A percentile compares a stretch with the other conserved stretches of the same genome.
These are phyloP conservation scores for Cacoxenus indagator DNA, from an alignment of 2,888 invertebrate species.

Conservation along the genomic window DNA sequence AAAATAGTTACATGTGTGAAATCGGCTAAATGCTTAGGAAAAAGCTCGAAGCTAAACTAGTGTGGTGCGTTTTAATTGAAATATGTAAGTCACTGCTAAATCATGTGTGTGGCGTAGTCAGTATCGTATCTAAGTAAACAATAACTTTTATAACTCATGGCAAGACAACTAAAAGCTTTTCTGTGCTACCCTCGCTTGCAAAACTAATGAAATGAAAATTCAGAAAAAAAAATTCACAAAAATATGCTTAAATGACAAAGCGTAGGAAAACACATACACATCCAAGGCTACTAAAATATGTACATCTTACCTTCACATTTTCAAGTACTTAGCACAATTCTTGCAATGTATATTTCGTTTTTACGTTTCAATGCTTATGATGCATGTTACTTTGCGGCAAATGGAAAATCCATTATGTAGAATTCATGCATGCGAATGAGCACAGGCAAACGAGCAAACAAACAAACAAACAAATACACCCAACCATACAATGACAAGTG, in stretches of 20 bases:
- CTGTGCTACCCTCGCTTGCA: constrained; percentile 30
- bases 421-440: constrained; percentile 30
- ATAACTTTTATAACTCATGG: too few species aligned
- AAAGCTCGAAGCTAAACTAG: too few species aligned
- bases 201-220: too few species aligned
- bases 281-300: background rate
- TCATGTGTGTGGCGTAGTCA: too few species aligned
- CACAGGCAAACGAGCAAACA: background rate
- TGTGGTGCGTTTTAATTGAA: too few species aligned
- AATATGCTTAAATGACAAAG: background rate
- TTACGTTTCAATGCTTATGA: background rate
- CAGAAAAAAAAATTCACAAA: background rate
- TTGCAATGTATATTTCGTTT: background rate
- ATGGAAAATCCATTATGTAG: constrained; percentile 49
- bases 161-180: constrained; percentile 40
- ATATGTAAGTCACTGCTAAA: too few species aligned
- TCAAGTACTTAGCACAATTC: constrained; percentile 3
- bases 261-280: background rate
- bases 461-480: background rate
- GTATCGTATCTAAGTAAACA: too few species aligned
- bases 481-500: background rate
- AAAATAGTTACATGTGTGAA: background rate
- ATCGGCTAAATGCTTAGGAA: too few species aligned
- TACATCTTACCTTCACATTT: too few species aligned
- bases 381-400: constrained; percentile 41